Evolutionary conservation across 2,113 vertebrate genomes (phyloP), one percentile per base, ranked within the genome.

Genomic region (Notarius lentiginosus): DNA sequence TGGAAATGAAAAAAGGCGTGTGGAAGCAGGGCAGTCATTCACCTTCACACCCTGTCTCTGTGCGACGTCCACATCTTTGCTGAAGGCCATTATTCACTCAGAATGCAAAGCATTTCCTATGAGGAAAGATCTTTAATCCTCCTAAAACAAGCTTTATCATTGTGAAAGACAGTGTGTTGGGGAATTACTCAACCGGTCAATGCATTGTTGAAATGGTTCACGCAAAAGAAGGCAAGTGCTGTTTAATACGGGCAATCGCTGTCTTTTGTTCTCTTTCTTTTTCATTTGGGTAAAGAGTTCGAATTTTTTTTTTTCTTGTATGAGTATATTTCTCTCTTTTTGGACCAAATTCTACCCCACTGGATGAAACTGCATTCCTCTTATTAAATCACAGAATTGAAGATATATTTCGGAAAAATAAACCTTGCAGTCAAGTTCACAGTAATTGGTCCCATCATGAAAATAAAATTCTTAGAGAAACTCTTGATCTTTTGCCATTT

Each of bases 31-130:
- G 47, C 73, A n/a, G 51, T 53, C 5, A 12, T 76, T 76, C 73
- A 76, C 73, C 47, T 76, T 76, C 73, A 51, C 47, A 53, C 51
- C 12, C 22, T 76, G 47, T 76, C 73, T 51, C 47, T 49, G 47
- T 76, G 73, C 22, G 47, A 14, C 11, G 1, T 53, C 73, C 73
- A 51, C 22, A 24, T 53, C 47, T 76, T 51, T 49, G 73, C 73
- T 76, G 47, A 53, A 76, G 51, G 75, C 75, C n/a, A 79, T 55
- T 55, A 79, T 55, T 79, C 51, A 79, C 49, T 51, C 51, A 79
- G 75, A 55, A 55, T 55, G n/a, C 51, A 79, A 79, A 79, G 75
- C 18, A 5, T 79, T 79, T 55, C 7, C 51, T 55, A 79, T 7
- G 6, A 79, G 75, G 51, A 79, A 55, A 17, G 51, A 79, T 15